These are phyloP conservation scores for Ursus arctos DNA, from an alignment of 2,113 vertebrate species.

Conservation along the genomic window DNA sequence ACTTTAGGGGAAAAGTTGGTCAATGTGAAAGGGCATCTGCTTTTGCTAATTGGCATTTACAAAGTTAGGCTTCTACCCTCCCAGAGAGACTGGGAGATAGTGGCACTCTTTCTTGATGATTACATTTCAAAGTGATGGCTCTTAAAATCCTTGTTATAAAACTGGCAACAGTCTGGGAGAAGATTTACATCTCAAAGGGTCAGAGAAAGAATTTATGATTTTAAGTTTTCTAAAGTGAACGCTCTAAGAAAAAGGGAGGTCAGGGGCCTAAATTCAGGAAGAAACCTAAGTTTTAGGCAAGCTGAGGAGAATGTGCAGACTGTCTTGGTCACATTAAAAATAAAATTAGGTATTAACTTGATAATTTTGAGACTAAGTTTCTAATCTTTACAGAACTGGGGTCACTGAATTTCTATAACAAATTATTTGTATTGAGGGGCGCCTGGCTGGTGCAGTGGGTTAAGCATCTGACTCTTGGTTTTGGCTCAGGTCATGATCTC, in stretches of 20 bases:
- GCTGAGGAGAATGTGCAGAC: neutral
- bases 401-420: neutral
- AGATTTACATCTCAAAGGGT: slow-evolving; percentile 26
- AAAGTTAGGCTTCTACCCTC: neutral
- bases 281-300: neutral
- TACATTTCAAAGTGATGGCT: neutral
- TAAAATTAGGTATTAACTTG: slow-evolving; percentile 34
- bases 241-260: neutral
- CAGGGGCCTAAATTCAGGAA: neutral
- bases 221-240: neutral
- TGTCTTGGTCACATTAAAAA: neutral
- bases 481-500: too few species aligned
- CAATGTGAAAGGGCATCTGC: neutral
- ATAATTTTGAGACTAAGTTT: slow-evolving; percentile 27
- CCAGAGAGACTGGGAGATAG: neutral
- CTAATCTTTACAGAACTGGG: neutral
- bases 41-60: neutral
- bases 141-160: neutral
- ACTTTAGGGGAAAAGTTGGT: neutral
- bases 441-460: too few species aligned
- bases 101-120: neutral
- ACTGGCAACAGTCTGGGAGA: neutral
- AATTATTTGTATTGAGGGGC: neutral
- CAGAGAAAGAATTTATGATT: neutral
- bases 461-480: too few species aligned